Evolutionary conservation across 2,113 vertebrate species (phyloP), one percentile per base, ranked within the genome.

Genomic region (Urocynchramus pylzowi): DNA sequence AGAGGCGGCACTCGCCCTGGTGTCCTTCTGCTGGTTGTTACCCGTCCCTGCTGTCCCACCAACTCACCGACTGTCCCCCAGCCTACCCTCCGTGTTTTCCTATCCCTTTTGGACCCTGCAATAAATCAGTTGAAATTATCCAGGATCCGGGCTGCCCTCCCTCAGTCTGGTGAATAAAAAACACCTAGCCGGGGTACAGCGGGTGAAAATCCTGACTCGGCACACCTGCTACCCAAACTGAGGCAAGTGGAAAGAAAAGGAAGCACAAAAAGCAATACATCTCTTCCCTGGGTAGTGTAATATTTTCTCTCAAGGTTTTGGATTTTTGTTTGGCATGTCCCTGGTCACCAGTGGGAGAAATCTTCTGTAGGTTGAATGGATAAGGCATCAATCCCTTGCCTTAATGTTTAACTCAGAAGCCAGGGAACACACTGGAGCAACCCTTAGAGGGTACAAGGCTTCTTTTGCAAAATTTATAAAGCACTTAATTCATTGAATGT

Each of bases 371-470:
- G 12, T 42, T 52, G 57, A 5, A 1, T 13, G 20, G 9, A 16
- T 31, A 33, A 67, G 27, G 37, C 74, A 52, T 35, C 31, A 15
- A 11, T 44, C 12, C 9, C 23, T 28, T 42, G 22, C 20, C 8
- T 65, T 42, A 56, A 49, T 21, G 6, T 56, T 60, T 56, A 79
- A 31, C 30, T 69, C 26, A 54, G 39, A 87, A 78, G 42, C 33
- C 56, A 65, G 23, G 5, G 27, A 85, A 17, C 10, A 13, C 33
- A 33, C 13, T 17, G 49, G 30, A 67, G 45, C 26, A 69, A 56
- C 16, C 30, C 42, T 54, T 35, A 39, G 35, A 35, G 67, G 20
- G 17, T 14, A 77, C 0, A 0, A 47, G 8, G 12, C 12, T 80
- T 71, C 61, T 63, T 81, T 73, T 84, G 64, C 9, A 37, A 84